Conservation (phyloP, 2,888 invertebrate genomes). For the Nomada fabriciana region DNA sequence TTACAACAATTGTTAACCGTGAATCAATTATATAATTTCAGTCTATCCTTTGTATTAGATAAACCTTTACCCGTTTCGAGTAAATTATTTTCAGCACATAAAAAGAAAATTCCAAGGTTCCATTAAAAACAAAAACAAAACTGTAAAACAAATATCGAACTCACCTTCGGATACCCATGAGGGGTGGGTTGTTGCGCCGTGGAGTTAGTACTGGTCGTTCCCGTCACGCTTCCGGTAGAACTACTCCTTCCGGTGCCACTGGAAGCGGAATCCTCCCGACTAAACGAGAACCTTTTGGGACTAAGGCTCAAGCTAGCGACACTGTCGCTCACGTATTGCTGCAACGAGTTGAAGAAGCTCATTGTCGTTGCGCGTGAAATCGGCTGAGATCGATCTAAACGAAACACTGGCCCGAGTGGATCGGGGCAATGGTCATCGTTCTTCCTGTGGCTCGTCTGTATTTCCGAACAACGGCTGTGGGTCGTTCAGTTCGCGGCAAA, state of each 20-base stretch:
- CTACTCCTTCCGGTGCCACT: constrained; percentile 76
- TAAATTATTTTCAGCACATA: background rate
- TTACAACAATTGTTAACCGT: too few species aligned
- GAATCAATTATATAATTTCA: too few species aligned
- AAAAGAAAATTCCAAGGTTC: background rate
- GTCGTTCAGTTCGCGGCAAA: constrained; percentile 30
- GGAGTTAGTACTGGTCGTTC: constrained; percentile 80
- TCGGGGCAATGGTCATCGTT: constrained; percentile 48
- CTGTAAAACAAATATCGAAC: background rate
- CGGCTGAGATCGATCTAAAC: constrained; percentile 1
- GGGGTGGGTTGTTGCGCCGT: constrained; percentile 72
- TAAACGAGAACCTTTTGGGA: constrained; percentile 90
- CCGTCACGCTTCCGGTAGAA: constrained; percentile 82
- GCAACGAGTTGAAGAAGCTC: constrained; percentile 94
- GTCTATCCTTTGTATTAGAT: too few species aligned
- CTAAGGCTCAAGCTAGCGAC: constrained; percentile 92
- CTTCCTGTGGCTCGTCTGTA: constrained; percentile 5
- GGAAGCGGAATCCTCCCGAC: constrained; percentile 87
- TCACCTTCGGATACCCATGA: constrained; percentile 81
- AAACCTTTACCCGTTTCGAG: too few species aligned
- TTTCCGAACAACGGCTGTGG: constrained; percentile 24
- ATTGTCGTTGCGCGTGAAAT: constrained; percentile 83
- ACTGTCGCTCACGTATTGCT: constrained; percentile 94
- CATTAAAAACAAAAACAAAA: background rate
- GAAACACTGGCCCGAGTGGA: constrained; percentile 3